These are phyloP conservation scores for Plotosus lineatus DNA, from an alignment of 2,113 vertebrate genomes.

Conservation along the genomic window DNA sequence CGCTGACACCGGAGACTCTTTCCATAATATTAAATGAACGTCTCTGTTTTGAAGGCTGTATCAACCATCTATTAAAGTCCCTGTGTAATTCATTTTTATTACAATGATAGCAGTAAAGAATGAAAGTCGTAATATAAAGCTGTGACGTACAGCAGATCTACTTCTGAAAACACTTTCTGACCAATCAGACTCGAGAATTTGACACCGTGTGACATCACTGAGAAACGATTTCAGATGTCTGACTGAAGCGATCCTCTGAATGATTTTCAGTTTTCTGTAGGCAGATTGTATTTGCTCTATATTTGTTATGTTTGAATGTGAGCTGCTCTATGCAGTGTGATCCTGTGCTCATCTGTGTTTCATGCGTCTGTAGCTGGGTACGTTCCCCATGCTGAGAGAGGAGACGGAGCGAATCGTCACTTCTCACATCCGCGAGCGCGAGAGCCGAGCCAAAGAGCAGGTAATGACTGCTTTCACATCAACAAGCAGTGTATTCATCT, in stretches of 20 bases:
- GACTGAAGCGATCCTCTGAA: too few relatives aligned
- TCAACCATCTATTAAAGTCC: background rate
- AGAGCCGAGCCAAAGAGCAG: conserved; percentile 93
- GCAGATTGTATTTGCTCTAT: too few relatives aligned
- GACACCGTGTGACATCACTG: too few relatives aligned
- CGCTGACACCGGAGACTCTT: background rate
- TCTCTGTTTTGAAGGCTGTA: background rate
- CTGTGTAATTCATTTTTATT: background rate
- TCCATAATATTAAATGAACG: background rate
- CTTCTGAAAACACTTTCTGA: too few relatives aligned
- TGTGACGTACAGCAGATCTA: too few relatives aligned
- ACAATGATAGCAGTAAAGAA: background rate
- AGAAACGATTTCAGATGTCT: too few relatives aligned
- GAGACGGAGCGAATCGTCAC: conserved; percentile 93
- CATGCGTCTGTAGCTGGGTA: conserved; percentile 78
- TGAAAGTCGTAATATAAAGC: background rate
- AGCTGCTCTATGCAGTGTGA: background rate
- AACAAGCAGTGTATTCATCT: background rate
- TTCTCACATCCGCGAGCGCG: conserved; percentile 86
- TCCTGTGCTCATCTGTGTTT: background rate
- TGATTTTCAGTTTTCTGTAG: too few relatives aligned
- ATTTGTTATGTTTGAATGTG: too few relatives aligned
- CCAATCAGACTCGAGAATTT: too few relatives aligned
- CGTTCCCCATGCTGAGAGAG: conserved; percentile 86
- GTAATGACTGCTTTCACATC: conserved; percentile 61